Conservation (phyloP, 2,113 vertebrate genomes). For the Plecturocebus donacophilus region DNA sequence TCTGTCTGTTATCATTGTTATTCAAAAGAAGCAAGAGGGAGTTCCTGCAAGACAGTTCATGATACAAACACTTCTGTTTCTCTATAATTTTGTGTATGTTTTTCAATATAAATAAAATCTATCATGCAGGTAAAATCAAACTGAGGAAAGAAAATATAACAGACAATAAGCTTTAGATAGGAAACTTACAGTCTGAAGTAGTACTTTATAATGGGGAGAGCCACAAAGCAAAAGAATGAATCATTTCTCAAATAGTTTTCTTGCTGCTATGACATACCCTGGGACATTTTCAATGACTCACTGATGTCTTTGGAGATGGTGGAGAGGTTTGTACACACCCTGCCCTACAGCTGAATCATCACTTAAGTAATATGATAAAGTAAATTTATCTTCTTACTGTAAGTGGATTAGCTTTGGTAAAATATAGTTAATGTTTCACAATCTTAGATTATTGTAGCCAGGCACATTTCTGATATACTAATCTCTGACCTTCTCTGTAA, state of each 20-base stretch:
- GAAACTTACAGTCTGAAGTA: neutral
- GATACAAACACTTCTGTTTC: slow-evolving; percentile 41
- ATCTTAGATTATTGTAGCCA: slow-evolving; percentile 25
- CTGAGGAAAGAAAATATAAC: slow-evolving; percentile 43
- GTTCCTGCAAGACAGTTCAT: slow-evolving; percentile 36
- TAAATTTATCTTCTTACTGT: slow-evolving; percentile 17
- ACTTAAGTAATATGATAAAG: slow-evolving; percentile 50
- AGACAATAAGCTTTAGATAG: slow-evolving; percentile 36
- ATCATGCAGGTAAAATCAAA: slow-evolving; percentile 51
- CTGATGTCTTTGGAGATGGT: slow-evolving; percentile 1
- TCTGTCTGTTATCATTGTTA: slow-evolving; percentile 21
- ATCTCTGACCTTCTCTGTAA: neutral
- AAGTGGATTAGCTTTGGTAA: slow-evolving; percentile 28
- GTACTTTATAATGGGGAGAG: neutral
- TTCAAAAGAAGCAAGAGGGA: slow-evolving; percentile 42
- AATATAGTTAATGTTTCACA: slow-evolving; percentile 7
- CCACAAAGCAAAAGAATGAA: neutral
- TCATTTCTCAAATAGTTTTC: neutral
- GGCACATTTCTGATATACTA: neutral
- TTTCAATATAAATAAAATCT: slow-evolving; percentile 64
- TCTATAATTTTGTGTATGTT: slow-evolving; percentile 53
- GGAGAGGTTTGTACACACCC: neutral
- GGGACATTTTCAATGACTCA: neutral
- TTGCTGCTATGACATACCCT: neutral
- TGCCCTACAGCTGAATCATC: neutral